phyloP scores from a whole-genome alignment of 2,113 vertebrate species.

The Haliaeetus leucogaster region DNA sequence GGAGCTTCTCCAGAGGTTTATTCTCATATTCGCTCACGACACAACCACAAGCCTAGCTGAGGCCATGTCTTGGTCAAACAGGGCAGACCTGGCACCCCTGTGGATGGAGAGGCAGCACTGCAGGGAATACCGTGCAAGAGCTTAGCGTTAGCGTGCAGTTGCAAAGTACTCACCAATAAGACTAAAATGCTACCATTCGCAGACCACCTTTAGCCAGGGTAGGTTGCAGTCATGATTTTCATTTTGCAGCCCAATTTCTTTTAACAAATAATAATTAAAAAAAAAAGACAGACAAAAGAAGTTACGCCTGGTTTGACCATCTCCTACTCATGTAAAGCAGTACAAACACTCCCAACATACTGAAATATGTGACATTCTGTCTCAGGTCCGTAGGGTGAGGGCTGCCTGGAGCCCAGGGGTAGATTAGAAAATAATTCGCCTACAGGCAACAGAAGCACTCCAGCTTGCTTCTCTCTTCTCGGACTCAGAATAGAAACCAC shows the following conservation, averaged over 20 bases:
- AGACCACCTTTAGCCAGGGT: background rate
- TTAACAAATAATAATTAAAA: background rate
- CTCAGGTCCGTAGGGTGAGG: background rate
- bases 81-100: background rate
- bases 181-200: accelerated
- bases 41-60: background rate
- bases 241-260: background rate
- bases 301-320: background rate
- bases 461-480: background rate
- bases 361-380: background rate
- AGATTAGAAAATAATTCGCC: background rate
- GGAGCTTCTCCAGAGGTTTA: background rate
- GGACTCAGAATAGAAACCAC: background rate
- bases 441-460: background rate
- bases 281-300: background rate
- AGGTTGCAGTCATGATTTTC: background rate
- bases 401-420: accelerated
- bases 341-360: background rate
- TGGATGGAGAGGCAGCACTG: background rate
- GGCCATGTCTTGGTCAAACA: background rate
- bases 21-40: accelerated
- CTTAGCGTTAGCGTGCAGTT: accelerated
- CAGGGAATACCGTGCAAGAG: background rate
- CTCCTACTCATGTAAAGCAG: accelerated
- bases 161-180: background rate